These are phyloP conservation scores for Nebria ingens DNA, from an alignment of 1,140 invertebrate genomes.

Conservation along the genomic window DNA sequence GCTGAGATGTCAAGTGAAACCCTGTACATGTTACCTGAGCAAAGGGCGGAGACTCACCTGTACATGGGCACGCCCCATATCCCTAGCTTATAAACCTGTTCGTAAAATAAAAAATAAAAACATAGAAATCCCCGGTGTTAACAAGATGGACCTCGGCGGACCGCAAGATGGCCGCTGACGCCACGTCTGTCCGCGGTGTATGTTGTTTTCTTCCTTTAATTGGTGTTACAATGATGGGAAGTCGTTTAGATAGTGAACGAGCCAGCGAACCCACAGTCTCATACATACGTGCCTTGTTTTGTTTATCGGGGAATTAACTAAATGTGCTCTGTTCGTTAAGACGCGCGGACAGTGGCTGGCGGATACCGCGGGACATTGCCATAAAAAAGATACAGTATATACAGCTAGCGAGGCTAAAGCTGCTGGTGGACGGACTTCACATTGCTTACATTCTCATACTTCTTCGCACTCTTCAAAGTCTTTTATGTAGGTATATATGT, in stretches of 20 bases:
- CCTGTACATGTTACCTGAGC: too few species aligned
- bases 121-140: conserved; percentile 15
- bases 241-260: conserved; percentile 1
- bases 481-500: too few species aligned
- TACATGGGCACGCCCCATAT: conserved; percentile 10
- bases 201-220: conserved; percentile 6
- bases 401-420: neutral
- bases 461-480: neutral
- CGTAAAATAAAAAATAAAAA: too few species aligned
- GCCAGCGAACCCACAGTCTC: too few species aligned
- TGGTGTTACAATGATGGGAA: conserved; percentile 11
- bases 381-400: neutral
- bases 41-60: conserved; percentile 10
- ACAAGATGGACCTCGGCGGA: conserved; percentile 13
- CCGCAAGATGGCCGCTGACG: conserved; percentile 17
- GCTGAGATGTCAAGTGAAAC: too few species aligned
- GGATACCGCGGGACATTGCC: neutral
- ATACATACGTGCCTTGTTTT: neutral
- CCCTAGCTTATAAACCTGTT: conserved; percentile 15
- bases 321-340: neutral
- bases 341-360: neutral
- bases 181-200: neutral
- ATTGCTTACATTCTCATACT: neutral
- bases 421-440: too few species aligned
- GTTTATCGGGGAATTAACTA: conserved; percentile 7